Percentiles rank a stretch among this genome's conserved stretches.
Evolutionary conservation across 1,140 invertebrate genomes (phyloP).

Genomic region (Musca vetustissima): DNA sequence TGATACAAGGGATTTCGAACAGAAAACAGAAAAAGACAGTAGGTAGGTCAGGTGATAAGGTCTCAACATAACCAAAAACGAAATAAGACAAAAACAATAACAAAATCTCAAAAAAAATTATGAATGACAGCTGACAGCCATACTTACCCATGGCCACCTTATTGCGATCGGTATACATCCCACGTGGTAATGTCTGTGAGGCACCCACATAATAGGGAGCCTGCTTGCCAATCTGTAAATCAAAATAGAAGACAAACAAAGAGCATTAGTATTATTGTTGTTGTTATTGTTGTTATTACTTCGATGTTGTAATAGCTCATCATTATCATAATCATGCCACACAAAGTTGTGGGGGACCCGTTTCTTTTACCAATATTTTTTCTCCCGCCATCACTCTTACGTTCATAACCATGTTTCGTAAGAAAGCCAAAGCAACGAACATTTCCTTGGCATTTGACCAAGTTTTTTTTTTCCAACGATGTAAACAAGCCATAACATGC

Average conservation of each 20-base stretch:
- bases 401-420: not conserved
- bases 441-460: slow-evolving; percentile 6
- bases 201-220: slow-evolving; percentile 61
- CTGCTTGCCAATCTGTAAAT: slow-evolving; percentile 57
- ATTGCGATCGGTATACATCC: slow-evolving; percentile 55
- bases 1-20: not conserved
- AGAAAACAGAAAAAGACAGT: not conserved
- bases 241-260: slow-evolving; percentile 20
- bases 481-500: too few relatives aligned
- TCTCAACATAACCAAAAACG: not conserved
- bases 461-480: not conserved
- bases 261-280: not conserved
- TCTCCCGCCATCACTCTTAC: too few relatives aligned
- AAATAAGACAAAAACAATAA: not conserved
- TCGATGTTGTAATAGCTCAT: not conserved
- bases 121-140: not conserved
- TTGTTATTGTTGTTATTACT: not conserved
- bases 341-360: too few relatives aligned
- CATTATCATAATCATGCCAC: not conserved
- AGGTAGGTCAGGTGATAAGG: too few relatives aligned
- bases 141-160: slow-evolving; percentile 52
- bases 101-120: not conserved
- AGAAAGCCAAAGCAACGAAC: not conserved
- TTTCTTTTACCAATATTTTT: not conserved
- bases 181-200: slow-evolving; percentile 58